Evolutionary conservation across 2,797 vertebrate species (phyloP), one percentile per base, ranked within the genome.

Genomic region (Chrysocyon brachyurus): DNA sequence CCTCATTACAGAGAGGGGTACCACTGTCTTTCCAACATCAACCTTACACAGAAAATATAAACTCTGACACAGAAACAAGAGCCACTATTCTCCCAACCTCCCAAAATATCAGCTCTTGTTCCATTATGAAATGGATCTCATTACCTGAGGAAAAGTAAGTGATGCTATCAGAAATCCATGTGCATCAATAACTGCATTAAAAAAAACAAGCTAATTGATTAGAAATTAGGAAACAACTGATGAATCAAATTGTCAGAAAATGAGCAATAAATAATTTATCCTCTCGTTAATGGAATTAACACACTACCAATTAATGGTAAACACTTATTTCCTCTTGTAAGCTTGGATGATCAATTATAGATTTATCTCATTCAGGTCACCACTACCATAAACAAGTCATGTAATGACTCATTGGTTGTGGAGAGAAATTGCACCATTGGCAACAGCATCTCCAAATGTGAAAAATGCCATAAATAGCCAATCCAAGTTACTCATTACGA

Each of bases 251-350:
- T 87, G 46, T 64, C 52, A 68, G 92, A 89, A 72, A 46, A 59
- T 33, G 33, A 72, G 21, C 54, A 78, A 79, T 79, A 83, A 49
- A 78, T 93, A 56, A 91, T 59, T 79, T 31, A 70, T n/a, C 24
- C 49, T 94, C 36, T 56, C 73, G 7, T 70, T 86, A 72, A 92
- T 8, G 90, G 31, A 83, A 93, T 72, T 70, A 90, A 83, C 19
- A 56, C n/a, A 26, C 68, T 36, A 70, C 33, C 54, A 83, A 40
- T 95, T n/a, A 96, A 87, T 87, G 90, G 61, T 87, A 90, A 84
- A 75, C 28, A 77, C 11, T 92, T 86, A 70, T 57, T 85, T 89
- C 49, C 31, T 56, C 63, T 79, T 40, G 54, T 31, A 92, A 75
- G 3, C 17, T n/a, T 28, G 31, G 8, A 86, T 31, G 70, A n/a